These are phyloP conservation scores for Eriocheir sinensis DNA, from an alignment of 1,140 invertebrate species.

Conservation along the genomic window DNA sequence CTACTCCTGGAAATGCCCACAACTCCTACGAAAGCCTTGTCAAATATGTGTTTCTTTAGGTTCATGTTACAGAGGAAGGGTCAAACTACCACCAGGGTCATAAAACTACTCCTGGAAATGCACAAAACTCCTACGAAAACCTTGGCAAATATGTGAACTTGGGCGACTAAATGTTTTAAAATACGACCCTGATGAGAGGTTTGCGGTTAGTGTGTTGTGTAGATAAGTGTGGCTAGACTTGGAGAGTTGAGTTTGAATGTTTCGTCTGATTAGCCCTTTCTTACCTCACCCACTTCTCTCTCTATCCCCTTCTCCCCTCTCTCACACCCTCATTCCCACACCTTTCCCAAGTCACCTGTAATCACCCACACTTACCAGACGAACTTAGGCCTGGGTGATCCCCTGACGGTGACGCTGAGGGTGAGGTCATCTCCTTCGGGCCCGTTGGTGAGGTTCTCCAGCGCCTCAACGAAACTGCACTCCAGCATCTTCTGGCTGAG, in stretches of 20 bases:
- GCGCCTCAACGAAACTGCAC: constrained; percentile 71
- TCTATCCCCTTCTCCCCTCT: not conserved
- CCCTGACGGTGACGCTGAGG: constrained; percentile 67
- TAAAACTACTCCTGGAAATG: no score
- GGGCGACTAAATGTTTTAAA: no score
- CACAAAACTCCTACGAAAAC: no score
- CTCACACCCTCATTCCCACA: not conserved
- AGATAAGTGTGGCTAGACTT: not conserved
- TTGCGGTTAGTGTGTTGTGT: no score
- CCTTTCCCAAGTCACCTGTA: not conserved
- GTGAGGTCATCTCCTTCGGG: constrained; percentile 76
- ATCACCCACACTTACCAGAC: constrained; percentile 59
- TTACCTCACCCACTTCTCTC: not conserved
- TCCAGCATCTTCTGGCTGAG: constrained; percentile 74
- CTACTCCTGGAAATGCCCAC: no score
- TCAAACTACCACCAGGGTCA: no score
- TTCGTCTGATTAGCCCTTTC: not conserved
- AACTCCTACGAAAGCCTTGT: no score
- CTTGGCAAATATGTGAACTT: no score
- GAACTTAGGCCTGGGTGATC: constrained; percentile 69
- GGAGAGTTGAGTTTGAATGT: not conserved
- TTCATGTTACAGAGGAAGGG: no score
- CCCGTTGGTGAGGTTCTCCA: constrained; percentile 74
- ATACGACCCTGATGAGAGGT: no score
- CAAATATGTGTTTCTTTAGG: no score